Percentiles rank a stretch among this genome's conserved stretches.
Evolutionary conservation across 2,113 vertebrate species (phyloP).

Genomic region (Recurvirostra avosetta): DNA sequence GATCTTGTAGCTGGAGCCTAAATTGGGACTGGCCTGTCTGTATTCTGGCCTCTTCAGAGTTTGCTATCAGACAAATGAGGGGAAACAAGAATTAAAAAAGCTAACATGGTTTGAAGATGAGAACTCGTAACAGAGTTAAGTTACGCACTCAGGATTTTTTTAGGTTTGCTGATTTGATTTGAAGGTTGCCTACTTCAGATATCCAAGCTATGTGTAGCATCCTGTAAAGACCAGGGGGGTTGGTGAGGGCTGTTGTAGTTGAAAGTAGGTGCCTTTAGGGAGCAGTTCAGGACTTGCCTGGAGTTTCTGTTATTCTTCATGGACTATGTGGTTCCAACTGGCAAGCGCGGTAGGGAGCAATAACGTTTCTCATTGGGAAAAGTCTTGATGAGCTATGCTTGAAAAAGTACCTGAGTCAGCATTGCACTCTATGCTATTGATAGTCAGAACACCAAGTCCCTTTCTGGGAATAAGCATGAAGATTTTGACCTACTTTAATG

Average conservation of each 20-base stretch:
- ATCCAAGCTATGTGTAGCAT: background rate
- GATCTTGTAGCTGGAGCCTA: background rate
- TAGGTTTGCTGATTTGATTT: background rate
- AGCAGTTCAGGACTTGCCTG: background rate
- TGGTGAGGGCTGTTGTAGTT: background rate
- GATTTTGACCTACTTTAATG: slow-evolving; percentile 40
- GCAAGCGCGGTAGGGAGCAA: background rate
- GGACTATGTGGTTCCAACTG: background rate
- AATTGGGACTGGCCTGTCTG: background rate
- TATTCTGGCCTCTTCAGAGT: background rate
- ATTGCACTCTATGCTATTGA: background rate
- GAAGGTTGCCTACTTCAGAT: background rate
- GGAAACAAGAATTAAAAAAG: background rate
- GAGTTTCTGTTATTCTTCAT: background rate
- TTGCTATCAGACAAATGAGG: background rate
- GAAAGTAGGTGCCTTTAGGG: background rate
- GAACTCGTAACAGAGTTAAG: background rate
- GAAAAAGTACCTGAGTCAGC: background rate
- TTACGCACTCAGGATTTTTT: background rate
- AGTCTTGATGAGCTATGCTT: background rate
- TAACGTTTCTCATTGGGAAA: background rate
- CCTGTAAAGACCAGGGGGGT: background rate
- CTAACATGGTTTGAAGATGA: background rate
- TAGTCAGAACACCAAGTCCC: slow-evolving; percentile 1
- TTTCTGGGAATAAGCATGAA: slow-evolving; percentile 24